Base-by-base conservation (phyloP, 2,797 vertebrate species). In the Falco columbarius region DNA sequence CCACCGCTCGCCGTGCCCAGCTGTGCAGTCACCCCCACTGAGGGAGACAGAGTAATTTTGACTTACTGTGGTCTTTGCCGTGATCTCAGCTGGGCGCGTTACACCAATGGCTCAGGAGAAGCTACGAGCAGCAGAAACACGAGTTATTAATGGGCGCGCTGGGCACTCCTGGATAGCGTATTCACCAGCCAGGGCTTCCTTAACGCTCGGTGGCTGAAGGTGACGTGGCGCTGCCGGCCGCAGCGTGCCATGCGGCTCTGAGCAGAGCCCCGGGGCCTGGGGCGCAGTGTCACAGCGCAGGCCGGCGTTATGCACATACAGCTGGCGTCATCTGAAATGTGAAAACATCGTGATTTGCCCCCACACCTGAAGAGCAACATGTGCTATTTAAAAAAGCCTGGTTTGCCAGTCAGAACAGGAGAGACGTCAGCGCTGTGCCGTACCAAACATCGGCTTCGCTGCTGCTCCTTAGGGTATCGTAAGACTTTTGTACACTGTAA, bases 21-120 rank as follows among this genome's bases (percentile, higher is more conserved):
- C 38, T 3, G 6, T n/a, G 34, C 40, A 12, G 36, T 9, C 23
- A n/a, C 1, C 38, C 27, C 27, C 3, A 1, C 1, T 1, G 5
- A 56, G 40, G 44, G 34, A 7, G 22, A 21, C 24, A 46, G 7
- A 51, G 1, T 7, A 3, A 14, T 8, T 34, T n/a, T 42, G 49
- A 42, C 93, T 76, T 30, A 36, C 49, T 4, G 7, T 10, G 23
- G 24, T 10, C 47, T 26, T 22, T 32, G 70, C 75, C 34, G 1
- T 7, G n/a, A 12, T 7, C 44, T 23, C 63, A 8, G 32, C 73
- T 21, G 59, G 49, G 17, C 47, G 46, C 29, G 2, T 6, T 0
- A 1, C 42, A 4, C 38, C 11, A 9, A 20, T 5, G 3, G 26
- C 56, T 47, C 1, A 0, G n/a, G 9, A 1, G 10, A 14, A n/a